Conservation (phyloP, 30 jellyfish, hydroid and myxozoan genomes). For the Chironex yamaguchii region DNA sequence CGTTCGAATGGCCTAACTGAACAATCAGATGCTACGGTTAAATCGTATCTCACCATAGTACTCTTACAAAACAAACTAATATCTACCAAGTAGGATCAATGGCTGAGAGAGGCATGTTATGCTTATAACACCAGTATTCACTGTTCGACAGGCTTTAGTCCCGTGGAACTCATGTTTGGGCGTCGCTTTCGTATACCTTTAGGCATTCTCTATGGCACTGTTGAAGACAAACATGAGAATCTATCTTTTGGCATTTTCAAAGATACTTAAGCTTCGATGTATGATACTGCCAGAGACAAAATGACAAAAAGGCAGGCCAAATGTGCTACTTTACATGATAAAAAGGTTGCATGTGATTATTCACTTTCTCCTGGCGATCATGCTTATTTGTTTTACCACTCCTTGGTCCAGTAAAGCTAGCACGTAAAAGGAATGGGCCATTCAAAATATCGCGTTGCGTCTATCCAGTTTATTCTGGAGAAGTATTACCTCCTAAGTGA, state of each 20-base stretch:
- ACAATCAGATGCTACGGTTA: not conserved
- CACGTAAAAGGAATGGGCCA: conserved; percentile 30
- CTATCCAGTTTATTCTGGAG: conserved; percentile 7
- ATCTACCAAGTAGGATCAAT: conserved; percentile 19
- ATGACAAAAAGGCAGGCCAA: conserved; percentile 27
- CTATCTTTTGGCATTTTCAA: not conserved
- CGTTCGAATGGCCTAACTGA: not conserved
- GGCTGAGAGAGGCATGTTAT: conserved; percentile 39
- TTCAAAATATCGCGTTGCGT: not conserved
- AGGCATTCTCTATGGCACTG: conserved; percentile 33
- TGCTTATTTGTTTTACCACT: conserved; percentile 17
- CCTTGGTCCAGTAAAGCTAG: not conserved
- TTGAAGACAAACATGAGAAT: not conserved
- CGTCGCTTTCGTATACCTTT: conserved; percentile 28
- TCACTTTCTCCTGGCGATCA: conserved; percentile 3
- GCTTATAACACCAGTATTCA: conserved; percentile 32
- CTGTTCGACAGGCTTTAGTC: conserved; percentile 26
- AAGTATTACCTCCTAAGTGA: conserved; percentile 26
- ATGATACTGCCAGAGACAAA: conserved; percentile 14
- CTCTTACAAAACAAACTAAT: not conserved
- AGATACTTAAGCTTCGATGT: not conserved
- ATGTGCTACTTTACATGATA: conserved; percentile 4
- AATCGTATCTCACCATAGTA: not conserved
- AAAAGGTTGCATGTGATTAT: conserved; percentile 11
- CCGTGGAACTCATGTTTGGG: conserved; percentile 52